phyloP scores from a whole-genome alignment of 2,888 invertebrate species.

The Cabera pusaria region DNA sequence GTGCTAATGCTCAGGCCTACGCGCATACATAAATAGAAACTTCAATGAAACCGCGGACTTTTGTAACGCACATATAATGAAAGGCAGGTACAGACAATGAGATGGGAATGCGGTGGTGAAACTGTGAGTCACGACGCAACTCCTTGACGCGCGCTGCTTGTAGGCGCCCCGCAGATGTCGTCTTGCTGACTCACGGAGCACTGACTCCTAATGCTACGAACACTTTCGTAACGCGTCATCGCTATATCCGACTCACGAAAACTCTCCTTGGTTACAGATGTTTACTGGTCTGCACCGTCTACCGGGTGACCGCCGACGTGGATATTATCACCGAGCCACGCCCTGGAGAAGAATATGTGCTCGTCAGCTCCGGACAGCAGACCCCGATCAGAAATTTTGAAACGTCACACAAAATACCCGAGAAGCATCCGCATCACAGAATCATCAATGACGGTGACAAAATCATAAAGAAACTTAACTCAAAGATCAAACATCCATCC shows the following conservation, averaged over 20 bases:
- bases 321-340: slow-evolving; percentile 85
- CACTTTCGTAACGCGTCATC: slow-evolving; percentile 51
- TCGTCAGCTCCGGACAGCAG: slow-evolving; percentile 82
- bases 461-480: slow-evolving; percentile 64
- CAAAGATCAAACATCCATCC: slow-evolving; percentile 60
- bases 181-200: slow-evolving; percentile 68
- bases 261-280: slow-evolving; percentile 75
- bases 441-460: slow-evolving; percentile 72
- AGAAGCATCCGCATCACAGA: slow-evolving; percentile 67
- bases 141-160: slow-evolving; percentile 44
- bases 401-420: slow-evolving; percentile 88
- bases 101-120: slow-evolving; percentile 59
- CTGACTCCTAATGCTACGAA: slow-evolving; percentile 49
- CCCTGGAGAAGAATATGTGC: slow-evolving; percentile 86
- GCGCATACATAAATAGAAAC: slow-evolving; percentile 38
- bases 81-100: slow-evolving; percentile 38
- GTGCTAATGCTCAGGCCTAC: slow-evolving; percentile 32
- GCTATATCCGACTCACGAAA: slow-evolving; percentile 29
- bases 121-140: slow-evolving; percentile 69
- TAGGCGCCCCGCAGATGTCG: slow-evolving; percentile 65
- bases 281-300: slow-evolving; percentile 72
- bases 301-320: slow-evolving; percentile 74
- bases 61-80: slow-evolving; percentile 42
- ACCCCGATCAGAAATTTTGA: slow-evolving; percentile 83
- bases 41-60: slow-evolving; percentile 38